Conservation (phyloP, 2,888 invertebrate genomes). For the Neoaliturus tenellus region DNA sequence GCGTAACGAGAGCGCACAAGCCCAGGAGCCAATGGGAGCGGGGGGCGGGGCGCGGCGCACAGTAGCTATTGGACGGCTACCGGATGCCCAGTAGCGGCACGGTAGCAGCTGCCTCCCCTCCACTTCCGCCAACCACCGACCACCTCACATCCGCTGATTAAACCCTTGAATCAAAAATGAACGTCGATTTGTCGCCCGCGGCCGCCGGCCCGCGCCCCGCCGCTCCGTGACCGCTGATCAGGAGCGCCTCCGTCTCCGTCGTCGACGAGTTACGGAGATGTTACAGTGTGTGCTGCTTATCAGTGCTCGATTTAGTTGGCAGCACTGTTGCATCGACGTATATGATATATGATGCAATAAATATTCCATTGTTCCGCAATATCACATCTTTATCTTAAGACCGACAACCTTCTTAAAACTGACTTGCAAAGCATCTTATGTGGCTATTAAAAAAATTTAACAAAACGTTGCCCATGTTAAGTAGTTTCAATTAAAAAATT, state of each 20-base stretch:
- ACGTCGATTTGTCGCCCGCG: conserved; percentile 6
- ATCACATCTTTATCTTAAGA: too few species aligned
- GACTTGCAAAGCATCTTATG: too few species aligned
- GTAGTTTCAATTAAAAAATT: too few species aligned
- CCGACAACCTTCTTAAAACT: too few species aligned
- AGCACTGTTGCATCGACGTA: not conserved
- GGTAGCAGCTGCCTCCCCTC: conserved; percentile 20
- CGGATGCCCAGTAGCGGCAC: conserved; percentile 34
- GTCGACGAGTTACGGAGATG: not conserved
- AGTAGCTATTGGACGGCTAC: conserved; percentile 47
- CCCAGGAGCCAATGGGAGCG: conserved; percentile 35
- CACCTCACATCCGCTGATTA: conserved; percentile 14
- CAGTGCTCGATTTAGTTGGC: too few species aligned
- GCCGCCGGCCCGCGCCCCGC: not conserved
- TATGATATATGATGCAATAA: too few species aligned
- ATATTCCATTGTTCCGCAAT: too few species aligned
- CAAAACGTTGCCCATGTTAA: too few species aligned
- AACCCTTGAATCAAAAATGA: conserved; percentile 15
- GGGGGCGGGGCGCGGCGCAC: conserved; percentile 33
- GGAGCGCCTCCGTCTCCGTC: too few species aligned
- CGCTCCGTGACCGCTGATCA: too few species aligned
- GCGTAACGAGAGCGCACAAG: conserved; percentile 17
- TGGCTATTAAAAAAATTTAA: too few species aligned
- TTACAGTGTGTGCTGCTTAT: not conserved
- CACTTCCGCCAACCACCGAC: conserved; percentile 23